Base-by-base conservation (phyloP, 2,888 invertebrate genomes). In the Drymonia ruficornis region DNA sequence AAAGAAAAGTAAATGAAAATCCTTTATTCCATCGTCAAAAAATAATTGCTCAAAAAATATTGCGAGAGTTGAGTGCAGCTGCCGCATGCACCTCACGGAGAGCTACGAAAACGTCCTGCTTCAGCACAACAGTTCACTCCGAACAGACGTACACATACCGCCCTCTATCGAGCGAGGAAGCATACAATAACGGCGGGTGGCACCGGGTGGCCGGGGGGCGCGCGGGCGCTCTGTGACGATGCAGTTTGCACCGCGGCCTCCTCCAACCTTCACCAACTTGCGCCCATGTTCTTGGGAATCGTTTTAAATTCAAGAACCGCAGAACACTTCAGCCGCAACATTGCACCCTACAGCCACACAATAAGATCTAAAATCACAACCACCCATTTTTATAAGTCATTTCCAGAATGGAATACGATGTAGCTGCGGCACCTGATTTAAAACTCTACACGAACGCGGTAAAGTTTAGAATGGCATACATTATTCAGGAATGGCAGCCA, bases 251-350 rank as follows among this genome's bases (percentile, higher is more conserved):
- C 87, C 90, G 90, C 89, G 86, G 87, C 87, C 89, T 89, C 89
- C 89, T 89, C 87, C 87, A 90, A 89, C 90, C 88, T 89, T 91
- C 90, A 89, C 87, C 90, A 89, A 91, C 87, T 90, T 86, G 88
- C 88, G 88, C 89, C 87, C 87, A 86, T 91, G 90, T 92, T 90
- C 91, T 91, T 89, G 86, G 89, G 91, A 90, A 92, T 91, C 91
- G 89, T 91, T 92, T 91, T 91, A 91, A 91, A 91, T 90, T 91
- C 90, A 89, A 90, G 84, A 90, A 89, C 89, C 90, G 85, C 89
- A 89, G 78, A 83, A 78, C 81, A 82, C 81, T 84, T 70, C 72
- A 59, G 82, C 72, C 60, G 61, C 81, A 57, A 90, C 70, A 83
- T 69, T 78, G 72, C 68, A 85, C 88, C 77, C 74, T 90, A 80